Base-by-base conservation (phyloP, 2,888 invertebrate species). In the Eumacrocentrus americanus region DNA sequence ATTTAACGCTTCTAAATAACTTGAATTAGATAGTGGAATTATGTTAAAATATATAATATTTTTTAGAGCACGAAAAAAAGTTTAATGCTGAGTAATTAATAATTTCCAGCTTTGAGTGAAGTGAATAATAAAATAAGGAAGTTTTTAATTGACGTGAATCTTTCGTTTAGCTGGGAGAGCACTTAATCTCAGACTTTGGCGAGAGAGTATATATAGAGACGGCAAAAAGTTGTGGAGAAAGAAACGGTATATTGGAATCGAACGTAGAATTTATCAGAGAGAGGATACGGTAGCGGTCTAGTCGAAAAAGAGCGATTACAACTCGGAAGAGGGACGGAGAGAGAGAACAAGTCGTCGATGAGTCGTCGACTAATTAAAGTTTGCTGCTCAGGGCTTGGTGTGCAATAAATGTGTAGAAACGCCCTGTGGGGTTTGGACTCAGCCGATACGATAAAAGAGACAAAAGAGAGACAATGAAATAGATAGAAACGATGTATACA, bases 331-430 rank as follows among this genome's bases (percentile, higher is more conserved):
- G 29, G 50, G 47, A 56, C n/a, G 47, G 20, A 35, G 16, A 46
- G 34, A 29, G 38, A 23, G 12, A 58, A 58, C 51, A 42, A 55
- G 54, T 65, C 55, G 60, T 61, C 60, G 58, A 63, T 58, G 62
- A 60, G 52, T 62, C 59, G 29, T 20, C 60, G 62, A 62, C 67
- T 70, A 67, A 71, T 71, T 71, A 67, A 70, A 71, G 66, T 70
- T 70, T 61, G 64, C 64, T 65, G 63, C 67, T 64, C 58, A 52
- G 56, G 66, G 65, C 57, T 62, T 64, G 25, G 16, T 37, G 42
- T 34, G 47, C 54, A 54, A 62, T 60, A 62, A 51, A 58, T 40
- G 54, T 29, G 54, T 29, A 44, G 34, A 44, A 18, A 35, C 9
- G 18, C 42, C 20, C 34, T 34, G 9, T 37, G 52, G 34, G n/a